Conservation (phyloP, 2,888 invertebrate species). For the Apomyelois bistriatella region DNA sequence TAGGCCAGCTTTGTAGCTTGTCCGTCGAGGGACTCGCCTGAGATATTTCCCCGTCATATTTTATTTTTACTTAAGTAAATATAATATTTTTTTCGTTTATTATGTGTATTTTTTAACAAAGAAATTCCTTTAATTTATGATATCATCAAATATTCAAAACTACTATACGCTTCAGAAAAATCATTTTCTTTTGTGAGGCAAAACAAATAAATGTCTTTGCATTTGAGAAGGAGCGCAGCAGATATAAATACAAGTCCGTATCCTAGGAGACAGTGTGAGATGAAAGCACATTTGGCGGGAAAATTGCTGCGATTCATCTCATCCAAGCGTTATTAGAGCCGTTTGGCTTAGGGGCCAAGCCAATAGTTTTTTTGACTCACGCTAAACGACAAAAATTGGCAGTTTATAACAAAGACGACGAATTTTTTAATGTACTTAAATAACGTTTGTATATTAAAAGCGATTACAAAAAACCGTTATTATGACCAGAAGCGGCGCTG, state of each 20-base stretch:
- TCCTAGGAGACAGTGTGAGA: conserved; percentile 9
- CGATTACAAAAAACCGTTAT: no score
- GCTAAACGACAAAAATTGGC: neutral
- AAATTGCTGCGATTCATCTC: conserved; percentile 10
- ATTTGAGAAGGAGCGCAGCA: conserved; percentile 1
- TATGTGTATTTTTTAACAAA: no score
- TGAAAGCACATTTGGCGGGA: conserved; percentile 9
- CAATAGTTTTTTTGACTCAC: neutral
- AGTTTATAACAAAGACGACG: no score
- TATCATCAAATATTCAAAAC: no score
- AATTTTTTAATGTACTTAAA: no score
- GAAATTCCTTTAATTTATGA: no score
- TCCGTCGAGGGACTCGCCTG: no score
- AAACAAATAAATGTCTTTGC: neutral
- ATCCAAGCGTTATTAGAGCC: neutral
- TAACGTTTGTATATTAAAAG: no score
- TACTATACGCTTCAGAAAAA: neutral
- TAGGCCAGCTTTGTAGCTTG: neutral
- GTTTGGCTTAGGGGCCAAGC: neutral
- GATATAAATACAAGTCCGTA: conserved; percentile 7
- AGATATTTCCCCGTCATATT: no score
- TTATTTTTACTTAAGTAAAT: no score
- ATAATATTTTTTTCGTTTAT: no score
- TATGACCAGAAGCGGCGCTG: no score
- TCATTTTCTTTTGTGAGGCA: neutral